Base-by-base conservation (phyloP, 2,888 invertebrate genomes). In the Aelia acuminata region DNA sequence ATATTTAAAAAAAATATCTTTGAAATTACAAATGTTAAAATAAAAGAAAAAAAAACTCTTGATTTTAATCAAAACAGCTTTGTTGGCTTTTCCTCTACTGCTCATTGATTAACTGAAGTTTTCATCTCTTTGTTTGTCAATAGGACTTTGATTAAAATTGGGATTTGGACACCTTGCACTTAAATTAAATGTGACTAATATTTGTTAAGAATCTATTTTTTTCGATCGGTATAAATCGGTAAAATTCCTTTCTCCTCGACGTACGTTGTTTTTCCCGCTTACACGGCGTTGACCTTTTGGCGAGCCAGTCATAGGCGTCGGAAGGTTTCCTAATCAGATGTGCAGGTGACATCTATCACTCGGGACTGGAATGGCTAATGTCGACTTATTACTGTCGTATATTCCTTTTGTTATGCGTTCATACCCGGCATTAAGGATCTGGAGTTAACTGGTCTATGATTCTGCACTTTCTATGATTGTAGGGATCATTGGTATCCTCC, bases 331-430 rank as follows among this genome's bases (percentile, higher is more conserved):
- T 70, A 35, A 70, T 70, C 63, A 70, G 31, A 70, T 18, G 35
- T 35, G 63, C 63, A 35, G 63, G 63, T 70, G 63, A 70, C 63
- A 70, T 70, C 63, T 35, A 70, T 70, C 63, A 70, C 63, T 57
- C 53, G 53, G 22, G 18, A 57, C 57, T 15, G n/a, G 26, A 10
- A 35, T 70, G 35, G 31, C 63, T 70, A 70, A 70, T 70, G 63
- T 26, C 63, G 63, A 70, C 63, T 70, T 70, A 70, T 70, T 70
- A 70, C 63, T 70, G 63, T 35, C 63, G 63, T 70, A 70, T 70
- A 70, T 70, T 70, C 15, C 63, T 70, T 70, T 70, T 70, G 35
- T 70, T 70, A 70, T 70, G 20, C 31, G 63, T 4, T 35, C 63
- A 70, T 70, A 70, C 63, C 18, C 18, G 35, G 18, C 35, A 70